Conservation (phyloP, 2,113 vertebrate genomes). For the mouse (Mus musculus) region DNA sequence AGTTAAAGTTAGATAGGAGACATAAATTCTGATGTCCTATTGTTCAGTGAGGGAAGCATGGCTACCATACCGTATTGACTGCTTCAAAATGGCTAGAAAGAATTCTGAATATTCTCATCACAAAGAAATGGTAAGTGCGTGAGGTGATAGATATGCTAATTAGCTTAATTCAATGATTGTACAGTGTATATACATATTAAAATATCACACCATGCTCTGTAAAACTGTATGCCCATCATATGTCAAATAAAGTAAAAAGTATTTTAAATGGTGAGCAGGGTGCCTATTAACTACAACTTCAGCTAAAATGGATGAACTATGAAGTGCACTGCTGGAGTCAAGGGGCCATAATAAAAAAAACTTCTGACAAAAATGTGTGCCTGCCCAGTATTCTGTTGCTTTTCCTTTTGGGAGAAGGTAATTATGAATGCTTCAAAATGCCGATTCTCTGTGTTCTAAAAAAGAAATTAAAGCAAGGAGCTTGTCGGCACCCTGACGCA, state of each 20-base stretch:
- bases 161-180: background rate
- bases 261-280: background rate
- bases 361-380: background rate
- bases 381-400: background rate
- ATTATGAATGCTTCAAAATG: conserved; percentile 16
- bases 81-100: background rate
- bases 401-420: background rate
- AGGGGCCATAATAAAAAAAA: background rate
- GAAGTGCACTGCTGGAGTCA: background rate
- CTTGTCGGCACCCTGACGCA: background rate
- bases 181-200: no score
- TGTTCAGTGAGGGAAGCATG: background rate
- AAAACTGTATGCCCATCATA: background rate
- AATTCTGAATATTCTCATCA: background rate
- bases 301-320: background rate
- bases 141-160: background rate
- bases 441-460: background rate
- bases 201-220: background rate
- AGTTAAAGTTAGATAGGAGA: background rate
- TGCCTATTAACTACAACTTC: background rate
- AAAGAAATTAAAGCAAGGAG: background rate
- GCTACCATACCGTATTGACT: background rate
- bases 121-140: background rate
- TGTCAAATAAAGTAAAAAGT: background rate
- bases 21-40: background rate